Evolutionary conservation across 2,797 vertebrate genomes (phyloP), one percentile per base, ranked within the genome.

Genomic region (Sardinella longiceps): DNA sequence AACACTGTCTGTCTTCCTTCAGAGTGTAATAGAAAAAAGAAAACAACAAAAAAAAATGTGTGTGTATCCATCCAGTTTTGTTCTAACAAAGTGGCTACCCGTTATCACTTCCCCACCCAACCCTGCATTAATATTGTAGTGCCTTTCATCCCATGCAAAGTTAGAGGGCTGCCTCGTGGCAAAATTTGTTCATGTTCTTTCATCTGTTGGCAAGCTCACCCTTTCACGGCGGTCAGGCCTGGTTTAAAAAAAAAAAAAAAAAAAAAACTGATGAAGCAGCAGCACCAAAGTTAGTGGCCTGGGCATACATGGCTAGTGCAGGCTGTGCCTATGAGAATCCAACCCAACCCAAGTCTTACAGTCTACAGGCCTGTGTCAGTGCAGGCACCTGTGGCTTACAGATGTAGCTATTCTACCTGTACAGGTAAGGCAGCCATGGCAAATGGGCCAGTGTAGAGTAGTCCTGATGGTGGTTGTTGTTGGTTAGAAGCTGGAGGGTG

Each of bases 141-240:
- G 66, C 33, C 33, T 74, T 74, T 74, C 33, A 39, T 74, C 66
- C 66, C 33, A 37, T 74, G 33, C 39, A 39, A 74, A 74, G 33
- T 74, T 39, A 74, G 66, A 74, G 66, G 66, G 66, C 30, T 74
- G 66, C 66, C 66, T 74, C 15, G 2, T 74, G 33, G 66, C 30
- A 37, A 74, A 39, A 23, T 74, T 3, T 20, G 14, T 74, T 39
- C 33, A 37, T 5, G n/a, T n/a, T n/a, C 39, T 39, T 74, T 18
- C 15, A 74, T 39, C 15, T 74, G 33, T 37, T 37, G 18, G 30
- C 33, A 20, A 39, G 30, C 66, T 74, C 66, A 33, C 25, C 63
- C 28, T 66, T 30, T 30, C 63, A 66, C 12, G 2, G 10, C 4
- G 12, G 63, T 66, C 2, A 14, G 63, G 33, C 11, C 25, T 70